Base-by-base conservation (phyloP, 1,140 invertebrate species). In the Ladona fulva region DNA sequence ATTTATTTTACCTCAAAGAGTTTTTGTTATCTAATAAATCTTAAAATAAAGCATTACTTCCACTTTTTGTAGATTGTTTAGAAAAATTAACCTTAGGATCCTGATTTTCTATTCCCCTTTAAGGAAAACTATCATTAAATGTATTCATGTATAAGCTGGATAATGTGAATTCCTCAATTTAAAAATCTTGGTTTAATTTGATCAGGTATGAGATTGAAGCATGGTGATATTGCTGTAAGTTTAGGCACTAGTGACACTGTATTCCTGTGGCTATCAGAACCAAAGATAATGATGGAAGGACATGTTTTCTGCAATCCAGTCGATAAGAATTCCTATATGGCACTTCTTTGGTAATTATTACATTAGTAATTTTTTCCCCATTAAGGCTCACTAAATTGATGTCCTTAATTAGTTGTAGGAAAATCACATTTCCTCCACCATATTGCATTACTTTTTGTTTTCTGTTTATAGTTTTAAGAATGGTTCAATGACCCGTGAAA, bases 171-270 rank as follows among this genome's bases (percentile, higher is more conserved):
- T n/a, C n/a, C n/a, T n/a, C n/a, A n/a, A n/a, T n/a, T n/a, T 37
- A 37, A 37, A 37, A 8, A 37, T 37, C 29, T 5, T 37, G 1
- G 1, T 5, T 66, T 1, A 66, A 73, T 42, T 80, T 81, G 80
- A 42, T 84, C 86, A 91, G 96, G 95, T 0, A 92, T 98, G 88
- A 89, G 92, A 77, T 86, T 98, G 8, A 88, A 89, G 16, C 85
- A 91, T 76, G 91, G 92, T 66, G 97, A 97, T 86, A 86, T 98
- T 12, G 94, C 92, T 0, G 91, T 97, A 11, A 97, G 95, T 81
- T 87, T 99, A 1, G 96, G 96, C 3, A 97, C 96, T 0, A 97
- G 95, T 82, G 97, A 99, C 85, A 97, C 95, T 0, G 81, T 97
- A 0, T 93, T 98, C 82, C 85, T 97, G 29, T 95, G 92, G 86